Evolutionary conservation across 2,797 vertebrate species (phyloP).

Genomic region (Halcyon smyrnensis): DNA sequence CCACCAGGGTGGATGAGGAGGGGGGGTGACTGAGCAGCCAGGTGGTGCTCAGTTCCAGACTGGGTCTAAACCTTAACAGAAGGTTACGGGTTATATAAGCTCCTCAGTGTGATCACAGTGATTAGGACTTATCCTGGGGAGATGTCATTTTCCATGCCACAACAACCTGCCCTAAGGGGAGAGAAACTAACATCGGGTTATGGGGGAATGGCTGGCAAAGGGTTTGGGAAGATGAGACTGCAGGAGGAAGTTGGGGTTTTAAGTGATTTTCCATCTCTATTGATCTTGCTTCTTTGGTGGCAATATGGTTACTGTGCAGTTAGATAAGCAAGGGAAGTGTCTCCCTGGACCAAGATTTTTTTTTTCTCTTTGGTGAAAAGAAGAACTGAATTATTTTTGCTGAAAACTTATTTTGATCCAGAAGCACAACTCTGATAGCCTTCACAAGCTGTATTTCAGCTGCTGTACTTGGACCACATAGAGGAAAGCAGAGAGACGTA

Average conservation of each 20-base stretch:
- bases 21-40: too few relatives aligned
- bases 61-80: too few relatives aligned
- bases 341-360: fast-evolving
- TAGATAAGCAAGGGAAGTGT: background rate
- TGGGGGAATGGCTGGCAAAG: background rate
- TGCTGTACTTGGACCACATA: background rate
- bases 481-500: background rate
- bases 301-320: background rate
- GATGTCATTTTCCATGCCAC: background rate
- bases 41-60: too few relatives aligned
- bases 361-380: background rate
- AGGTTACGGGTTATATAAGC: background rate
- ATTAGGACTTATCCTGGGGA: background rate
- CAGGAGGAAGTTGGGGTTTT: background rate
- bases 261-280: background rate
- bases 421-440: background rate
- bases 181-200: background rate
- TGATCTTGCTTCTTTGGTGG: background rate
- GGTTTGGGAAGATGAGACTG: background rate
- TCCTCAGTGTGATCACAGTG: background rate
- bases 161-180: background rate
- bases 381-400: background rate
- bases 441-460: background rate
- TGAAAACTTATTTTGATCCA: background rate
- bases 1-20: too few relatives aligned